Percentiles rank a stretch among this genome's conserved stretches.
phyloP scores from a whole-genome alignment of 1,140 invertebrate genomes.

The Grapholita molesta region DNA sequence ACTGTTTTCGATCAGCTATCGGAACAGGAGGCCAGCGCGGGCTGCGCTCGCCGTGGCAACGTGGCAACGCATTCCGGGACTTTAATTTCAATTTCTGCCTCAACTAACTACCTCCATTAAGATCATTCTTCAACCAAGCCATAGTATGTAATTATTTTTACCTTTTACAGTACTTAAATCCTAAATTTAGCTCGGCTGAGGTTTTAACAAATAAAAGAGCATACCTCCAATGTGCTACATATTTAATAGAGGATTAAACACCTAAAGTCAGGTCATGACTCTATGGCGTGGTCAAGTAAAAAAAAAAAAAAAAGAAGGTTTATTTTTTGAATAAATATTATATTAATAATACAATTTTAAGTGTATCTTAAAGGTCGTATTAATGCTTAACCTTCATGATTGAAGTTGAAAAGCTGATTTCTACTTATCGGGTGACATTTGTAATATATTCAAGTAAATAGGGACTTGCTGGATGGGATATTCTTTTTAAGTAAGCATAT shows the following conservation, averaged over 20 bases:
- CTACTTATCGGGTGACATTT: too few relatives aligned
- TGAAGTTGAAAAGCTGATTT: too few relatives aligned
- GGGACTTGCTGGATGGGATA: too few relatives aligned
- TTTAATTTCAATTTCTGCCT: constrained; percentile 30
- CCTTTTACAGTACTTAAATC: constrained; percentile 3
- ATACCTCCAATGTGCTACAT: neutral
- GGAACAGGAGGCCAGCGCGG: neutral
- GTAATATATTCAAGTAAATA: too few relatives aligned
- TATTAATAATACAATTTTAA: too few relatives aligned
- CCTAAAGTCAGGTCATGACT: neutral
- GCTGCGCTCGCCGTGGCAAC: neutral
- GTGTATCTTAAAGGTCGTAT: too few relatives aligned
- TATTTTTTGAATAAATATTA: too few relatives aligned
- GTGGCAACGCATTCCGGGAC: constrained; percentile 32
- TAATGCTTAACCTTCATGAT: too few relatives aligned
- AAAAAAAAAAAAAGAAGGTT: too few relatives aligned
- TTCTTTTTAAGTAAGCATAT: too few relatives aligned
- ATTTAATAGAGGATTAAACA: neutral
- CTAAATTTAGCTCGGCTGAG: neutral
- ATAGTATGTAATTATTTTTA: constrained; percentile 12
- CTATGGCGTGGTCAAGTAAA: too few relatives aligned
- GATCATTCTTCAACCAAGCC: constrained; percentile 21
- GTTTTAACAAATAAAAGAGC: neutral
- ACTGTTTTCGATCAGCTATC: neutral
- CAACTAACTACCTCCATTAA: constrained; percentile 28